Base-by-base conservation (phyloP, 2,797 vertebrate species). In the Sphenodon punctatus region DNA sequence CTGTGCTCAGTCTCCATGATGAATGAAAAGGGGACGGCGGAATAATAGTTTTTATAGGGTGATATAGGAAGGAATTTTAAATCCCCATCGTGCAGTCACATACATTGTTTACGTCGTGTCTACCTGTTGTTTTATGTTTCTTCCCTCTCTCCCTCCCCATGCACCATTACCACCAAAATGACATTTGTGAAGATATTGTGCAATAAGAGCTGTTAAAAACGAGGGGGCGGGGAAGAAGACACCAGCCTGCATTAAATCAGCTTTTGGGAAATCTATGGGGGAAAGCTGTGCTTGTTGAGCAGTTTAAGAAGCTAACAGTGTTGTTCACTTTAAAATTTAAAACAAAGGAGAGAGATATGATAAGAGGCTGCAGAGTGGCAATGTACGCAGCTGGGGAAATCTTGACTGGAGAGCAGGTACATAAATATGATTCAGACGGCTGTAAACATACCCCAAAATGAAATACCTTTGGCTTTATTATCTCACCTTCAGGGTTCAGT, bases 301-400 rank as follows among this genome's bases (percentile, higher is more conserved):
- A 82, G 72, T 77, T 88, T 80, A 82, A 34, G 86, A 84, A 87
- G 68, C 9, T 90, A 72, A 80, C 49, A 42, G 80, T 88, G 84
- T 69, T 46, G 74, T 76, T 84, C 76, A 65, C 46, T 71, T n/a
- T 68, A 49, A 90, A 79, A 88, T 83, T 43, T 70, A 89, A 84
- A 86, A 36, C 68, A 32, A 53, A 4, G n/a, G 67, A 70, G 59
- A 51, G 82, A 22, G 63, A 61, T 2, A 65, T 4, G 30, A 56
- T 70, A 65, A 16, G 75, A 79, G 65, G 32, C 67, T 32, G 67
- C 74, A 39, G 56, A 79, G 55, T 78, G 27, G 2, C 82, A 80
- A 23, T 59, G 45, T 63, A 87, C 58, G 66, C 45, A 78, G 55
- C 67, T 64, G 48, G 75, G 67, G 83, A 85, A 78, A 85, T 48